Conservation (phyloP, 2,888 invertebrate genomes). For the Bugulina stolonifera region DNA sequence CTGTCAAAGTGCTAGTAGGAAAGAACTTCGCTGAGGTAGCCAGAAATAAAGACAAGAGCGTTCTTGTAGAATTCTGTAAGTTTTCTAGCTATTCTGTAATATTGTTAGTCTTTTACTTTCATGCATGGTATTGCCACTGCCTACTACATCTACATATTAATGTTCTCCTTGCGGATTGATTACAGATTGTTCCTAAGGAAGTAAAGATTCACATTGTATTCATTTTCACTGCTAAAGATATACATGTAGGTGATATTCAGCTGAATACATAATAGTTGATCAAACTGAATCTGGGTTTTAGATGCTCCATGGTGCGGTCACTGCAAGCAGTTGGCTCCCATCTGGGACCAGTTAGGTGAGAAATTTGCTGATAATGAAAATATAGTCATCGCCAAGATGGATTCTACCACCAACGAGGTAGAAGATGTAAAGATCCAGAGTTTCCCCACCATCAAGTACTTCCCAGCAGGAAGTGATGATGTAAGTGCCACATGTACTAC, state of each 20-base stretch:
- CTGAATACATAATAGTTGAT: too few species aligned
- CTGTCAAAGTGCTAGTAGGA: conserved; percentile 87
- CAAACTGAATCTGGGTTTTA: too few species aligned
- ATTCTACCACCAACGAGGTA: conserved; percentile 94
- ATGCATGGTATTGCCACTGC: too few species aligned
- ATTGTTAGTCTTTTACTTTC: too few species aligned
- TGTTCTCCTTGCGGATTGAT: too few species aligned
- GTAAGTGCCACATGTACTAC: conserved; percentile 50
- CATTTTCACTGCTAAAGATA: too few species aligned
- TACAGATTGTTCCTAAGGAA: too few species aligned
- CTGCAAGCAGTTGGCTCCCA: conserved; percentile 93
- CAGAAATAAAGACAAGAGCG: conserved; percentile 77
- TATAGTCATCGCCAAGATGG: conserved; percentile 94
- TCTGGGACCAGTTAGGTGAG: conserved; percentile 90
- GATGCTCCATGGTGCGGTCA: conserved; percentile 96
- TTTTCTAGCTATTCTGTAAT: too few species aligned
- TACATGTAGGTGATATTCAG: too few species aligned
- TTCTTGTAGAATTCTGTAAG: conserved; percentile 89
- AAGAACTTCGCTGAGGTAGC: conserved; percentile 92
- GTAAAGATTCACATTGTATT: too few species aligned
- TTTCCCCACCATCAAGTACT: conserved; percentile 65
- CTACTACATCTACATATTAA: too few species aligned
- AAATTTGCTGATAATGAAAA: conserved; percentile 74
- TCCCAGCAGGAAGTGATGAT: conserved; percentile 85
- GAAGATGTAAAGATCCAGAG: conserved; percentile 89